phyloP scores from a whole-genome alignment of 2,113 vertebrate species.

The Leptobrachium leishanense region DNA sequence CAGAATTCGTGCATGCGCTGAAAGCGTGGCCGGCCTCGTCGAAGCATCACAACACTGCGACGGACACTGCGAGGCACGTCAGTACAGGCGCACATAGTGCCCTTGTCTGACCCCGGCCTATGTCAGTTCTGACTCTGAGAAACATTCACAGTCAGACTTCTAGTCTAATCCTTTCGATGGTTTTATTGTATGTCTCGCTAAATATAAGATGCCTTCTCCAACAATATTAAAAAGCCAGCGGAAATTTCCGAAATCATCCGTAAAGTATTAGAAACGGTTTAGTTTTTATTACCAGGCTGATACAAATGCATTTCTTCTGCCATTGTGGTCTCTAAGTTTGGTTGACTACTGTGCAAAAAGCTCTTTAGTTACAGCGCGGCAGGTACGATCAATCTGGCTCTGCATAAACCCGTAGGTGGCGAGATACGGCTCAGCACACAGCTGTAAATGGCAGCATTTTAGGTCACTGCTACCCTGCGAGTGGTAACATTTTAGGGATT shows the following conservation, averaged over 20 bases:
- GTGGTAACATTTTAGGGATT: slow-evolving; percentile 44
- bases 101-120: no score
- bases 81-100: no score
- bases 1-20: no score
- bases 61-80: no score
- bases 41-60: no score
- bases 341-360: slow-evolving; percentile 60
- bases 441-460: slow-evolving; percentile 55
- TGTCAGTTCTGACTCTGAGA: no score
- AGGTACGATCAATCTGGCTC: slow-evolving; percentile 55
- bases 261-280: neutral
- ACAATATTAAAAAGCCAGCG: no score
- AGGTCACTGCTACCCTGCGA: slow-evolving; percentile 52
- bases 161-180: no score
- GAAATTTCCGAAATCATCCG: slow-evolving; percentile 15
- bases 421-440: slow-evolving; percentile 56
- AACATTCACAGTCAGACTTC: no score
- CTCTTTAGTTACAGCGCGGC: slow-evolving; percentile 49
- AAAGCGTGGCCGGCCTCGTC: no score
- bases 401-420: slow-evolving; percentile 57
- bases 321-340: slow-evolving; percentile 50
- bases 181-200: no score
- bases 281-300: slow-evolving; percentile 3
- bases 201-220: no score
- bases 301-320: slow-evolving; percentile 25